Evolutionary conservation across 37 sponge, comb jelly and placozoan species (phyloP).

Genomic region (Ephydatia muelleri): DNA sequence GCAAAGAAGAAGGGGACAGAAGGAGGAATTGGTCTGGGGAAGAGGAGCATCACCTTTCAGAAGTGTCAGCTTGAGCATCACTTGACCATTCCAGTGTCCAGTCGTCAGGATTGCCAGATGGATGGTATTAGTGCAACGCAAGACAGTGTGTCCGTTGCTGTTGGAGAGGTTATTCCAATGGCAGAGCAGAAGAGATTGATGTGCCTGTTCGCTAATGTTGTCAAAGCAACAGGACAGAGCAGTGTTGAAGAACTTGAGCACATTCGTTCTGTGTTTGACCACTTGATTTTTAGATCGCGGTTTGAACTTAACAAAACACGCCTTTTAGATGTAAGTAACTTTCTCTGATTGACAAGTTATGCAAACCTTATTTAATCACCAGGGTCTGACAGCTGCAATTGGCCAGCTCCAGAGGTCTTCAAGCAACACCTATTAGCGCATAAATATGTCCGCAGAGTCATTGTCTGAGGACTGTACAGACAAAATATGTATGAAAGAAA

Average conservation of each 20-base stretch:
- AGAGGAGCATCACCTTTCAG: neutral
- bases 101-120: neutral
- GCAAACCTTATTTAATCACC: neutral
- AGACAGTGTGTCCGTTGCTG: neutral
- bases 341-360: neutral
- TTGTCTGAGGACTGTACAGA: no score
- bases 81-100: neutral
- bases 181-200: constrained; percentile 22
- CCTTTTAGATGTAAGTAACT: neutral
- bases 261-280: constrained; percentile 55
- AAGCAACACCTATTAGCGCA: neutral
- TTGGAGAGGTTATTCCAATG: neutral
- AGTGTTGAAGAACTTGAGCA: constrained; percentile 43
- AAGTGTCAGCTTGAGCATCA: neutral
- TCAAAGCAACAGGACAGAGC: constrained; percentile 27
- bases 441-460: no score
- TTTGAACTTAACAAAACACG: neutral
- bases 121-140: neutral
- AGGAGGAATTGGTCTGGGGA: neutral
- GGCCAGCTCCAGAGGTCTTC: neutral
- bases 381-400: neutral
- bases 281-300: constrained; percentile 46
- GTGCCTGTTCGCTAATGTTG: constrained; percentile 33
- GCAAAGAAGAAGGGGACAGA: neutral
- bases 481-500: no score